Conservation (phyloP, 2,797 vertebrate genomes). For the Poeciliopsis gracilis region DNA sequence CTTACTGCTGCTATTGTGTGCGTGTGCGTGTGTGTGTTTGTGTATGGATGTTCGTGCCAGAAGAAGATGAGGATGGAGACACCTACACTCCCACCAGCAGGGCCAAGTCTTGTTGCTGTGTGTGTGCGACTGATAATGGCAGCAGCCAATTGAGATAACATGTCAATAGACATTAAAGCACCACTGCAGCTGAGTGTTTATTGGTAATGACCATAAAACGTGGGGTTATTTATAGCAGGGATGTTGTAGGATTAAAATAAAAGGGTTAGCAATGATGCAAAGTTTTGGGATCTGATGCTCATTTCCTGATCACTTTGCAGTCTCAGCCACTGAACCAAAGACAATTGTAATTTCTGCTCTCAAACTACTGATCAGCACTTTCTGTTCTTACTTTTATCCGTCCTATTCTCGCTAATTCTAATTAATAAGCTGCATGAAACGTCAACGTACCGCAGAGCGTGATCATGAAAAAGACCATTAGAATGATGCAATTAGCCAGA, state of each 20-base stretch:
- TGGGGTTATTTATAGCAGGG: constrained; percentile 50
- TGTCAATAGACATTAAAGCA: constrained; percentile 64
- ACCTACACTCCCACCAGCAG: constrained; percentile 68
- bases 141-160: constrained; percentile 64
- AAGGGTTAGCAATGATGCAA: constrained; percentile 64
- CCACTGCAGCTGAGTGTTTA: constrained; percentile 45
- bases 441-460: constrained; percentile 70
- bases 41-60: constrained; percentile 33
- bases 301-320: constrained; percentile 53
- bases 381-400: constrained; percentile 53
- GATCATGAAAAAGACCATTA: constrained; percentile 74
- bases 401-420: constrained; percentile 69
- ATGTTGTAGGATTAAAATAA: constrained; percentile 62
- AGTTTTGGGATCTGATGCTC: constrained; percentile 59
- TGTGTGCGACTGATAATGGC: constrained; percentile 67
- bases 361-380: constrained; percentile 74
- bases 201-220: constrained; percentile 37
- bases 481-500: constrained; percentile 82
- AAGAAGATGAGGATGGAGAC: constrained; percentile 61
- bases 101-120: constrained; percentile 66
- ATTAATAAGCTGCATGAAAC: constrained; percentile 76
- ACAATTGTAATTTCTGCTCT: constrained; percentile 61
- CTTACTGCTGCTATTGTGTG: constrained; percentile 39
- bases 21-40: constrained; percentile 22
- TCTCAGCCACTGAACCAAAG: constrained; percentile 56